A percentile compares a stretch with the other conserved stretches of the same genome.
These are phyloP conservation scores for Heterodera carotae DNA, from an alignment of 1,140 invertebrate species.

Conservation along the genomic window DNA sequence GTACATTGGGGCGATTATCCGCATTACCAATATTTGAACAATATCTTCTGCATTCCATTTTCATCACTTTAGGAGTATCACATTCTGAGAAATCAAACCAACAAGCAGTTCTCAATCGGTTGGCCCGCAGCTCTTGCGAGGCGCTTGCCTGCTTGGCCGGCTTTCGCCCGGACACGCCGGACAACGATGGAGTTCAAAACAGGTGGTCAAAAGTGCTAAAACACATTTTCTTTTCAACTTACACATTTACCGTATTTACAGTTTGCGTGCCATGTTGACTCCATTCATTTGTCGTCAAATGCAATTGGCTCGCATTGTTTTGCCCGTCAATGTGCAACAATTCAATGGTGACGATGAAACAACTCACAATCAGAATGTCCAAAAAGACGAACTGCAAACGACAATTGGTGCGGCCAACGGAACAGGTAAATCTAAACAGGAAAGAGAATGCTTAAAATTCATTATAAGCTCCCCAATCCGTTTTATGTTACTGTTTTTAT, in stretches of 20 bases:
- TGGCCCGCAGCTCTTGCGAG: conserved; percentile 81
- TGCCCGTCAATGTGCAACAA: conserved; percentile 15
- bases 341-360: neutral
- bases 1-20: neutral
- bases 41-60: no score
- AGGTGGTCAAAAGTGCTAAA: conserved; percentile 44
- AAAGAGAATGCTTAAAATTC: neutral
- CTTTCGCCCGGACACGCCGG: conserved; percentile 73
- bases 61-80: conserved; percentile 46
- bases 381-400: neutral
- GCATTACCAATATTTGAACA: no score
- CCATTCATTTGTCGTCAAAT: conserved; percentile 83
- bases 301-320: conserved; percentile 69
- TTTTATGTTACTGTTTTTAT: no score
- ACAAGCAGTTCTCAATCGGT: conserved; percentile 84
- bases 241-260: neutral
- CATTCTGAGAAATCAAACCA: conserved; percentile 65
- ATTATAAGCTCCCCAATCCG: no score
- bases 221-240: neutral
- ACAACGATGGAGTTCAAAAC: conserved; percentile 72
- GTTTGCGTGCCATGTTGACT: conserved; percentile 81
- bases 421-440: neutral
- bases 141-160: conserved; percentile 82
- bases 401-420: neutral
- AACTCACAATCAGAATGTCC: neutral